Conservation (phyloP, 2,113 vertebrate species). For the Trichechus manatus region DNA sequence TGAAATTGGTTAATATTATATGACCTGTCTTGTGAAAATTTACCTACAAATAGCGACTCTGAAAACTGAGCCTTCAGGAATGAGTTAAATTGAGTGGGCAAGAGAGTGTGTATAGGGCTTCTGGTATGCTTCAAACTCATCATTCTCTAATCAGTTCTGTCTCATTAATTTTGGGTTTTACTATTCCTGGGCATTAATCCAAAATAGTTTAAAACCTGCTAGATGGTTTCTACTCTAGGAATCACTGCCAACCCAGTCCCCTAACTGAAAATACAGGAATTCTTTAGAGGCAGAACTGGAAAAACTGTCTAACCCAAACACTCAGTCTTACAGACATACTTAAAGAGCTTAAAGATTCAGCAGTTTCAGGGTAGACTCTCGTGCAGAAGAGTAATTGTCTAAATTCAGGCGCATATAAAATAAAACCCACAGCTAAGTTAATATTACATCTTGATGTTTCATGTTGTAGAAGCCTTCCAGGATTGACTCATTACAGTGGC, state of each 20-base stretch:
- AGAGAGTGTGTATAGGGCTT: background rate
- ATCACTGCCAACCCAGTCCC: background rate
- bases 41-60: slow-evolving; percentile 14
- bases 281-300: background rate
- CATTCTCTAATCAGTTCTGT: slow-evolving; percentile 63
- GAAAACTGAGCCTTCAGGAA: slow-evolving; percentile 24
- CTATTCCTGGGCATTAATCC: slow-evolving; percentile 35
- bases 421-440: background rate
- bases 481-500: slow-evolving; percentile 6
- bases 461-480: background rate
- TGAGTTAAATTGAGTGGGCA: slow-evolving; percentile 41
- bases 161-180: slow-evolving; percentile 73
- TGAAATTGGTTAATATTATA: slow-evolving; percentile 16
- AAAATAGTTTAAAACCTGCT: slow-evolving; percentile 58
- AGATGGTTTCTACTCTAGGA: slow-evolving; percentile 26
- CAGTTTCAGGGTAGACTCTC: background rate
- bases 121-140: slow-evolving; percentile 51
- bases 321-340: background rate
- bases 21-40: slow-evolving; percentile 40
- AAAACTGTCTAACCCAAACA: background rate
- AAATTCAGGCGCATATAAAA: background rate
- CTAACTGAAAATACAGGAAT: background rate
- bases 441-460: background rate
- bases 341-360: background rate
- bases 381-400: background rate